Base-by-base conservation (phyloP, 2,797 vertebrate species). In the Steatocranus sp. region DNA sequence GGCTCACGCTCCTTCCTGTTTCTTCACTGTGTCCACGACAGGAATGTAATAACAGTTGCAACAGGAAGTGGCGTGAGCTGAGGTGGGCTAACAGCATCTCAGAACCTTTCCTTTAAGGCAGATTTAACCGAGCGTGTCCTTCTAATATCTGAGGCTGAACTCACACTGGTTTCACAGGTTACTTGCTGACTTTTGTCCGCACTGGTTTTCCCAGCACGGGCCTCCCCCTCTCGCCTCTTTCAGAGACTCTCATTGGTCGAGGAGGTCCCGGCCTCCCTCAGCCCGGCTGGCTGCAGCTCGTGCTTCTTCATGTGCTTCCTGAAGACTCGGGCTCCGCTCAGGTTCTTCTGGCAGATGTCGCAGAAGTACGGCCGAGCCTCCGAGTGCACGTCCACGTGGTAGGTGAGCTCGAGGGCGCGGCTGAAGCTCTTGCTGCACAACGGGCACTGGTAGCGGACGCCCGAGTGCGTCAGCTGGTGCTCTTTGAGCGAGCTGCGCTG, bases 381-480 rank as follows among this genome's bases (percentile, higher is more conserved):
- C 0, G 92, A 86, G 88, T 93, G 92, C 25, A 66, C 25, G 20
- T 88, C 89, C 8, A 91, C 81, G 74, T 93, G 92, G 84, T 92
- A 93, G 83, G 77, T 90, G 81, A 94, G 92, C 84, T 94, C 93
- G 5, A 90, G 86, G 11, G 93, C 84, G 8, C 88, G 87, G 86
- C 87, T 91, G 89, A 94, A 94, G 91, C 88, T 93, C 88, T 87
- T 90, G 80, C 32, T 82, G 88, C 93, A 94, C 23, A 92, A 25
- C 3, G 91, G 87, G 38, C 93, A 94, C 80, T 87, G 89, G 86
- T 83, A 88, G 27, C 93, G 91, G 10, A 93, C 85, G 1, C 83
- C 87, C 0, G 88, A 68, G 91, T 94, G 93, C 1, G 78, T 91
- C 75, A 87, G 76, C 74, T 91, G 89, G 90, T 93, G 93, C 80